phyloP scores from a whole-genome alignment of 2,797 vertebrate species.

The Pangasius larnaudii region DNA sequence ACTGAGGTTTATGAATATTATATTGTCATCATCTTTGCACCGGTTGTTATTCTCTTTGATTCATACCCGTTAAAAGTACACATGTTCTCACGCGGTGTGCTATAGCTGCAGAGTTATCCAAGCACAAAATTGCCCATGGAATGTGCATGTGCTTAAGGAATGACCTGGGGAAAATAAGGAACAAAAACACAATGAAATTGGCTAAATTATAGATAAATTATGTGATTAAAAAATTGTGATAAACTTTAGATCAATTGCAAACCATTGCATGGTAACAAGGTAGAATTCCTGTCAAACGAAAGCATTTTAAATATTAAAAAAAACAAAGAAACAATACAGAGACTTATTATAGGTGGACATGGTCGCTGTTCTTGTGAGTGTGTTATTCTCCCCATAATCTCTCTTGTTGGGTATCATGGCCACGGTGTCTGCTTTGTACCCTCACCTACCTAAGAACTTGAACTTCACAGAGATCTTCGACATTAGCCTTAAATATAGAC shows the following conservation, averaged over 20 bases:
- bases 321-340: neutral
- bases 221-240: neutral
- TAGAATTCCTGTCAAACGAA: neutral
- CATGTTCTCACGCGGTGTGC: constrained; percentile 4
- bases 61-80: constrained; percentile 28
- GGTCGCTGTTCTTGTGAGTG: neutral
- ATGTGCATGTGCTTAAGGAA: constrained; percentile 14
- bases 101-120: constrained; percentile 7
- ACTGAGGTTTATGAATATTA: constrained; percentile 17
- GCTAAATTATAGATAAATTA: neutral
- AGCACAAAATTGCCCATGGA: constrained; percentile 26
- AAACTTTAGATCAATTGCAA: neutral
- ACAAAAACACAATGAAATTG: neutral
- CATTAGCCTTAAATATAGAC: constrained; percentile 15
- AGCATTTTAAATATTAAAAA: neutral
- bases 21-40: constrained; percentile 11
- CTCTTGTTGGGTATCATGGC: constrained; percentile 17
- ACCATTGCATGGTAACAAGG: neutral
- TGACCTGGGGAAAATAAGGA: constrained; percentile 4
- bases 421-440: constrained; percentile 25
- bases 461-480: constrained; percentile 38
- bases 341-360: neutral
- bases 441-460: constrained; percentile 54
- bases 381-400: constrained; percentile 2
- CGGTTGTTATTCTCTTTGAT: constrained; percentile 27